phyloP scores from a whole-genome alignment of 2,113 vertebrate species.

The Cyprinodon variegatus region DNA sequence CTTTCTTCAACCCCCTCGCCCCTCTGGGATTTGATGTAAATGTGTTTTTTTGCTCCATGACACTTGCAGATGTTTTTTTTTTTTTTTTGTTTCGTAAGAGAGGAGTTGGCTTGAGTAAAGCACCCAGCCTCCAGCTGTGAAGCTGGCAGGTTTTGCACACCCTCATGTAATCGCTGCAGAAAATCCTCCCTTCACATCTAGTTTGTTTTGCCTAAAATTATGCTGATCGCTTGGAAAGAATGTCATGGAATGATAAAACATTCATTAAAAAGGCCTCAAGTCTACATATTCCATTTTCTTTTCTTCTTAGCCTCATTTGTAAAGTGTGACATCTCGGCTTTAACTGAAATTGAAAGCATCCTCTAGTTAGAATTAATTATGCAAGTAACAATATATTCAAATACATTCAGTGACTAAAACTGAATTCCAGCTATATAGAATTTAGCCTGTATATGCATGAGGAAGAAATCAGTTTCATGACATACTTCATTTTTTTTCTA shows the following conservation, averaged over 20 bases:
- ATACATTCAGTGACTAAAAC: neutral
- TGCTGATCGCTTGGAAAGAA: slow-evolving; percentile 54
- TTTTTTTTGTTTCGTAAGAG: slow-evolving; percentile 24
- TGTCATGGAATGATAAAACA: slow-evolving; percentile 45
- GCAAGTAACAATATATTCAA: neutral
- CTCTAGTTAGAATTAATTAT: neutral
- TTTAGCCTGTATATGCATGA: neutral
- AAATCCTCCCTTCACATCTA: slow-evolving; percentile 27
- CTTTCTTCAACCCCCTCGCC: slow-evolving; percentile 20
- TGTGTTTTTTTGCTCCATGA: slow-evolving; percentile 66
- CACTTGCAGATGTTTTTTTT: slow-evolving; percentile 61
- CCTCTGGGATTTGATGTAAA: slow-evolving; percentile 56
- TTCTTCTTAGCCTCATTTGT: slow-evolving; percentile 7
- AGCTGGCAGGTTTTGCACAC: slow-evolving; percentile 37
- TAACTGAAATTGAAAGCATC: neutral
- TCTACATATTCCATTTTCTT: slow-evolving; percentile 11
- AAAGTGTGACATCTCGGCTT: slow-evolving; percentile 6
- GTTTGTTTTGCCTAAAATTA: slow-evolving; percentile 62
- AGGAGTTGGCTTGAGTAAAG: slow-evolving; percentile 8
- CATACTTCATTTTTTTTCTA: neutral
- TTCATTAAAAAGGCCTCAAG: slow-evolving; percentile 7
- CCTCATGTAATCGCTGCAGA: slow-evolving; percentile 44
- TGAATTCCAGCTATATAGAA: neutral
- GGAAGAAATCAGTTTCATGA: slow-evolving; percentile 3
- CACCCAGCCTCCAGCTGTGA: slow-evolving; percentile 43